Evolutionary conservation across 2,113 vertebrate species (phyloP).

Genomic region (Caranx ignobilis): DNA sequence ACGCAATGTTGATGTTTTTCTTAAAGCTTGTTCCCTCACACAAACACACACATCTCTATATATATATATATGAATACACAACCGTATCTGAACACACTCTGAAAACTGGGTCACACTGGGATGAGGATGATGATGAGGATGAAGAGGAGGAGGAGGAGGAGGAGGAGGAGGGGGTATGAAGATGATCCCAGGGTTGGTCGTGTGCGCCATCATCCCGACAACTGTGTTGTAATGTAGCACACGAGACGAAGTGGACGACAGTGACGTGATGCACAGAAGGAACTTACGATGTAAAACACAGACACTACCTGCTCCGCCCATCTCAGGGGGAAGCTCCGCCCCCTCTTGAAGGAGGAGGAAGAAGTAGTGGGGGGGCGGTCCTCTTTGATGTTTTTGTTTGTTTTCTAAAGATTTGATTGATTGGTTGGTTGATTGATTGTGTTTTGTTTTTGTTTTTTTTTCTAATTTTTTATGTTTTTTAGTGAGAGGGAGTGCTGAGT

Average conservation of each 20-base stretch:
- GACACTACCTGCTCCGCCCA: conserved; percentile 68
- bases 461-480: conserved; percentile 47
- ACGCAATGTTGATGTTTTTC: conserved; percentile 9
- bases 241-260: conserved; percentile 18
- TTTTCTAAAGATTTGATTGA: conserved; percentile 67
- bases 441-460: conserved; percentile 13
- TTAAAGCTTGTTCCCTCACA: conserved; percentile 65
- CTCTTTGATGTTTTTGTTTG: conserved; percentile 50
- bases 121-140: neutral
- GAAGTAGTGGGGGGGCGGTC: conserved; percentile 4
- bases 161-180: conserved; percentile 1
- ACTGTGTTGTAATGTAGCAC: conserved; percentile 55
- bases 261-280: conserved; percentile 26
- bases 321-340: conserved; percentile 73
- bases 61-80: neutral
- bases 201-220: neutral
- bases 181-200: neutral
- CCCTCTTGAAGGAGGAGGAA: conserved; percentile 24
- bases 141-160: conserved; percentile 22
- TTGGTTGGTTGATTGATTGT: conserved; percentile 36
- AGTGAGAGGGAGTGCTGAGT: conserved; percentile 66
- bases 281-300: conserved; percentile 32
- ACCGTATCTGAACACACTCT: conserved; percentile 51
- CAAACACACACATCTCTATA: conserved; percentile 1
- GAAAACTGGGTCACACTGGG: conserved; percentile 12